Evolutionary conservation across 2,113 vertebrate genomes (phyloP).

Genomic region (Sorex fumeus): DNA sequence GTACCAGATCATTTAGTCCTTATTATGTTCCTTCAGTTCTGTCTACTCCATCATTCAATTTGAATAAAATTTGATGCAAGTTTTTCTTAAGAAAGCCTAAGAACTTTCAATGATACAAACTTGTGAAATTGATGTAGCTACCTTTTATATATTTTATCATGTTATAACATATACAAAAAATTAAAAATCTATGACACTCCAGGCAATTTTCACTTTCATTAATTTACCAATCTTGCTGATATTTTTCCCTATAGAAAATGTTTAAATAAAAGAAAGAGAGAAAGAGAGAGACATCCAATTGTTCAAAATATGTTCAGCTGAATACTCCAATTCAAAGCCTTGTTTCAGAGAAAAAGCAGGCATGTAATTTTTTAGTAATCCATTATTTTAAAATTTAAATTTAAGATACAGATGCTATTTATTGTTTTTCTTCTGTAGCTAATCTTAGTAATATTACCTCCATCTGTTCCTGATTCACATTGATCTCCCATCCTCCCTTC

Average conservation of each 20-base stretch:
- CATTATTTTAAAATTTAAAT: slow-evolving; percentile 73
- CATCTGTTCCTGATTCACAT: slow-evolving; percentile 59
- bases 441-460: slow-evolving; percentile 72
- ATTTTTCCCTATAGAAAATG: slow-evolving; percentile 1
- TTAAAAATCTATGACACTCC: background rate
- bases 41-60: too few species aligned
- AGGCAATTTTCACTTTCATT: slow-evolving; percentile 14
- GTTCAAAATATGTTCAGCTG: too few species aligned
- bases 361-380: slow-evolving; percentile 26
- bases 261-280: background rate
- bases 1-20: background rate
- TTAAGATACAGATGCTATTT: slow-evolving; percentile 75
- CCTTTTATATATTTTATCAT: background rate
- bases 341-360: slow-evolving; percentile 56
- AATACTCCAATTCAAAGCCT: slow-evolving; percentile 48
- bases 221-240: slow-evolving; percentile 17
- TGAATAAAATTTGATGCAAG: background rate
- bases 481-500: slow-evolving; percentile 35
- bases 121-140: accelerated
- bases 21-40: background rate
- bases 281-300: too few species aligned
- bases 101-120: background rate
- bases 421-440: slow-evolving; percentile 71
- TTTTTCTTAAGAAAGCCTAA: background rate
- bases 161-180: slow-evolving; percentile 18